These are phyloP conservation scores for Cryptocephalus primarius DNA, from an alignment of 2,888 invertebrate genomes.

Conservation along the genomic window DNA sequence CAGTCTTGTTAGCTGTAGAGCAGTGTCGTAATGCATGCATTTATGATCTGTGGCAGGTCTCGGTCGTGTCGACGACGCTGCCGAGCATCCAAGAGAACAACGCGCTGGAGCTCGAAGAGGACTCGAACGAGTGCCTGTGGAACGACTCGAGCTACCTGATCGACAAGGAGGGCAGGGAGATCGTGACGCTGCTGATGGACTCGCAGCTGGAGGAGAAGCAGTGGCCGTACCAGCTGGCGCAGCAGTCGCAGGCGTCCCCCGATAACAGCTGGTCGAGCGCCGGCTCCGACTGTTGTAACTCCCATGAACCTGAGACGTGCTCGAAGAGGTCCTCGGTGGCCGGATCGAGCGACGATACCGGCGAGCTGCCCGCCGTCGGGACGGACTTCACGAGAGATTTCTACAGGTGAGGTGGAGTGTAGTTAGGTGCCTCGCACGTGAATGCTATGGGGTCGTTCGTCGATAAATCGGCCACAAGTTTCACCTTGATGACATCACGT, in stretches of 20 bases:
- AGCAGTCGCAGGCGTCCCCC: constrained; percentile 36
- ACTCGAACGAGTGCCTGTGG: constrained; percentile 64
- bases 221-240: constrained; percentile 50
- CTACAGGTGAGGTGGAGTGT: no score
- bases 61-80: constrained; percentile 44
- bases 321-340: constrained; percentile 63
- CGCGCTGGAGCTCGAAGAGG: constrained; percentile 60
- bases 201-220: constrained; percentile 43
- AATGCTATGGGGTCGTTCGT: no score
- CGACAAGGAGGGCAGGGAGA: constrained; percentile 55
- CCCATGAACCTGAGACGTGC: constrained; percentile 42
- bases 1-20: no score
- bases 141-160: constrained; percentile 53
- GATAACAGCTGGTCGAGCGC: constrained; percentile 46
- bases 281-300: constrained; percentile 38
- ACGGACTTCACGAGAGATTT: constrained; percentile 71
- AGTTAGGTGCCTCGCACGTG: no score
- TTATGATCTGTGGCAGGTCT: constrained; percentile 30
- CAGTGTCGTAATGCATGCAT: no score
- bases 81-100: constrained; percentile 67
- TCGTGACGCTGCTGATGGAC: constrained; percentile 44
- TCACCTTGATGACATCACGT: no score
- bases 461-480: no score
- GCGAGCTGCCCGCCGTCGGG: constrained; percentile 54
- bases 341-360: constrained; percentile 51